These are phyloP conservation scores for Samia ricini DNA, from an alignment of 1,140 invertebrate species.

Conservation along the genomic window DNA sequence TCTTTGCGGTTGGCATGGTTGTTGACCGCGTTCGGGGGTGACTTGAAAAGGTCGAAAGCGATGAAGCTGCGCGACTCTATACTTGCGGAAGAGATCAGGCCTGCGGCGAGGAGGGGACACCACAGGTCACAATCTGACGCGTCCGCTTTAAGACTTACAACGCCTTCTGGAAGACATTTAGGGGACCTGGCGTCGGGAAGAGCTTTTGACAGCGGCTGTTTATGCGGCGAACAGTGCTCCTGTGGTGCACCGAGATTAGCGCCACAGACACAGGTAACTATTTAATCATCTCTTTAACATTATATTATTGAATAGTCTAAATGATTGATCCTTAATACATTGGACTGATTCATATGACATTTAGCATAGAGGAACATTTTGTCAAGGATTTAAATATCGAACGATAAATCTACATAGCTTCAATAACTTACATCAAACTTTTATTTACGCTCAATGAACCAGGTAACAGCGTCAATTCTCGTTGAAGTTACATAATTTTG, in stretches of 20 bases:
- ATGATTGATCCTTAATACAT: no score
- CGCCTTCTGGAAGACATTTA: conserved; percentile 81
- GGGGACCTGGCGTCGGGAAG: conserved; percentile 95
- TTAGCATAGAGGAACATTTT: no score
- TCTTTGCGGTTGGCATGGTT: conserved; percentile 97
- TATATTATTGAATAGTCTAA: no score
- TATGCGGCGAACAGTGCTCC: conserved; percentile 82
- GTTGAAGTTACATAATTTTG: no score
- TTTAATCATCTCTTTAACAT: not conserved
- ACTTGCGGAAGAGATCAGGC: conserved; percentile 91
- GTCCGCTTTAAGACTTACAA: conserved; percentile 80
- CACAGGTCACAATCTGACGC: conserved; percentile 95
- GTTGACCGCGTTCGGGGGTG: conserved; percentile 94
- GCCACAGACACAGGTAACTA: conserved; percentile 59
- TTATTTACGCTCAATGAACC: no score
- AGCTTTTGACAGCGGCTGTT: conserved; percentile 98
- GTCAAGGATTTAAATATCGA: no score
- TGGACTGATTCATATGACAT: no score
- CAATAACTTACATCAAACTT: no score
- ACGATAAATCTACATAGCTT: no score
- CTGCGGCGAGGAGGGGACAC: conserved; percentile 78
- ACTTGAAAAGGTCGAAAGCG: conserved; percentile 91
- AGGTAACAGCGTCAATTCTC: no score
- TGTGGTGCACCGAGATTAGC: conserved; percentile 74
- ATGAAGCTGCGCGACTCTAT: conserved; percentile 93